Conservation (phyloP, 2,113 vertebrate genomes). For the Phrynosoma blainvillii region DNA sequence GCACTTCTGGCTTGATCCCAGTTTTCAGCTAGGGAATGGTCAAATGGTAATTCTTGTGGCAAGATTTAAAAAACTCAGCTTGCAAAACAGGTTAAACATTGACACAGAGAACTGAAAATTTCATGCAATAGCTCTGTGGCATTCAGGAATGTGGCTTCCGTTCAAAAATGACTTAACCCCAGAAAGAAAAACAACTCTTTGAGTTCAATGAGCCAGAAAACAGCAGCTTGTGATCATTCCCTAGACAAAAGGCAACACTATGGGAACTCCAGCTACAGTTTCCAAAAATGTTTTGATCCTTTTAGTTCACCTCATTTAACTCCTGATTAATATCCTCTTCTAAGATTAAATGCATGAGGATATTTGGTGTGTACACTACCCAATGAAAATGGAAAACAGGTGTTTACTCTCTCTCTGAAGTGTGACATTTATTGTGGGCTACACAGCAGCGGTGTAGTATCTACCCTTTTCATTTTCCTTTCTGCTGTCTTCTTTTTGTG, state of each 20-base stretch:
- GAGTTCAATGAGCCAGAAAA: background rate
- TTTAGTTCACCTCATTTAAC: background rate
- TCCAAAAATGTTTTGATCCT: constrained; percentile 4
- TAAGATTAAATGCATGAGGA: background rate
- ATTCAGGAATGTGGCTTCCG: constrained; percentile 9
- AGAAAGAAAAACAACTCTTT: background rate
- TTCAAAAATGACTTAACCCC: constrained; percentile 18
- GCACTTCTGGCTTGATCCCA: background rate
- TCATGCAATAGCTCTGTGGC: background rate
- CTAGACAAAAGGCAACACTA: background rate
- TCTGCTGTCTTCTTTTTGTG: too few relatives aligned
- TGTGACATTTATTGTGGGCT: too few relatives aligned
- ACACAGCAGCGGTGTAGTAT: too few relatives aligned
- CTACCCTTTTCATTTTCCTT: too few relatives aligned
- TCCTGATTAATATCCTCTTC: background rate
- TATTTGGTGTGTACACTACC: background rate
- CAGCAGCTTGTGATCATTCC: background rate
- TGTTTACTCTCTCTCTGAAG: too few relatives aligned
- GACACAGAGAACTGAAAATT: background rate
- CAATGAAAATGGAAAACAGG: background rate
- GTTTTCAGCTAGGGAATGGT: background rate
- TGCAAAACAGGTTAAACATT: constrained; percentile 1
- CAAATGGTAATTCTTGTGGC: background rate
- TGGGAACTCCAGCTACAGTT: background rate
- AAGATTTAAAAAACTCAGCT: background rate